Conservation (phyloP, 2,797 vertebrate genomes). For the Brachyalestes nurse region DNA sequence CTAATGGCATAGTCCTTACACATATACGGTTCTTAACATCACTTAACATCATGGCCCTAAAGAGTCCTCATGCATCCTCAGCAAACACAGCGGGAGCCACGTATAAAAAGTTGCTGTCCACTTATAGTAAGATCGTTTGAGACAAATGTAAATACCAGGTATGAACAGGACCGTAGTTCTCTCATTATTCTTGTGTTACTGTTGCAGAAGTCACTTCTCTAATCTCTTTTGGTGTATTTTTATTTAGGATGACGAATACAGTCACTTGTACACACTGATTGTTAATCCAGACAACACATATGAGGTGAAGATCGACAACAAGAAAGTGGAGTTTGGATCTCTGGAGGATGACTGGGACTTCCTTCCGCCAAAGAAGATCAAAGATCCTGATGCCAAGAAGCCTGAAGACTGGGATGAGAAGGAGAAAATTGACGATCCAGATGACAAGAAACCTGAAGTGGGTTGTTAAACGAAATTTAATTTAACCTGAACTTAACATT, state of each 20-base stretch:
- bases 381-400: conserved; percentile 83
- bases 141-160: too few relatives aligned
- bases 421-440: conserved; percentile 82
- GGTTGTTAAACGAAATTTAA: not conserved
- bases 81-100: too few relatives aligned
- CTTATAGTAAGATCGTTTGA: too few relatives aligned
- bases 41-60: too few relatives aligned
- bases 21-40: too few relatives aligned
- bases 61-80: too few relatives aligned
- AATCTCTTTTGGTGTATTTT: conserved; percentile 10
- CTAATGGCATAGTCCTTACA: too few relatives aligned
- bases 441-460: conserved; percentile 86
- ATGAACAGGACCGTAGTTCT: not conserved
- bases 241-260: conserved; percentile 85
- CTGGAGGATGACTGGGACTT: conserved; percentile 88
- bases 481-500: not conserved
- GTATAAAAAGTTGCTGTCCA: too few relatives aligned
- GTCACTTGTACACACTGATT: conserved; percentile 85
- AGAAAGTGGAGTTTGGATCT: conserved; percentile 81
- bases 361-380: conserved; percentile 82
- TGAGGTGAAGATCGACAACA: conserved; percentile 88
- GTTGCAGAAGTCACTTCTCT: not conserved
- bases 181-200: not conserved
- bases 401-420: conserved; percentile 87
- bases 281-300: conserved; percentile 86